phyloP scores from a whole-genome alignment of 2,797 vertebrate species.

The Sebastes steindachneri region DNA sequence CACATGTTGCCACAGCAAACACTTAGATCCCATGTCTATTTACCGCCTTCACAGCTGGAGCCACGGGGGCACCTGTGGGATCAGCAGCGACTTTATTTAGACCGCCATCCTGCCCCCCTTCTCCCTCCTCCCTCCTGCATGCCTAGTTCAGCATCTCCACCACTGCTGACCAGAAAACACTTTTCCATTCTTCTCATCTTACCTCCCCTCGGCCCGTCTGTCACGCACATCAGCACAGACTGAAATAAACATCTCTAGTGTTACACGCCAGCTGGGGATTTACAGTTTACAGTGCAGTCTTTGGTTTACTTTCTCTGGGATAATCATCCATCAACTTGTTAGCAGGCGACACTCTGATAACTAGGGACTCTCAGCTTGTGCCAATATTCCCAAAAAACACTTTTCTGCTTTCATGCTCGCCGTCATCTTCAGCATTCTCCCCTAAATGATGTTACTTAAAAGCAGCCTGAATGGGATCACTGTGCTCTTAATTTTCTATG shows the following conservation, averaged over 20 bases:
- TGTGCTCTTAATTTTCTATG: slow-evolving; percentile 18
- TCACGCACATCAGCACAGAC: slow-evolving; percentile 42
- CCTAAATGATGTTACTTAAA: slow-evolving; percentile 35
- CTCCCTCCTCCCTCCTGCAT: not conserved
- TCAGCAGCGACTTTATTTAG: slow-evolving; percentile 76
- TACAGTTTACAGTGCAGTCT: slow-evolving; percentile 3
- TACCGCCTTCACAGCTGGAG: slow-evolving; percentile 69
- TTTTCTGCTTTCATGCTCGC: slow-evolving; percentile 42
- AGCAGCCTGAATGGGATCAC: slow-evolving; percentile 16
- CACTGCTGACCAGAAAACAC: slow-evolving; percentile 61
- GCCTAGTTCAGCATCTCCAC: slow-evolving; percentile 23
- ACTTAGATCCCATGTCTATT: slow-evolving; percentile 65
- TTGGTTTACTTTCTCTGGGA: slow-evolving; percentile 45
- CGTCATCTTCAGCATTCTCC: slow-evolving; percentile 41
- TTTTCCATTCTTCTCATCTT: slow-evolving; percentile 64
- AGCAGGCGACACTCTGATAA: slow-evolving; percentile 33
- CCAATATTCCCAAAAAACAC: slow-evolving; percentile 17
- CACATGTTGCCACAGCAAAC: slow-evolving; percentile 71
- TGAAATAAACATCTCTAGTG: slow-evolving; percentile 64
- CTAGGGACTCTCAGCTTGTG: slow-evolving; percentile 20
- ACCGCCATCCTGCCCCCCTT: not conserved
- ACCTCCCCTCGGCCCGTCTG: slow-evolving; percentile 10
- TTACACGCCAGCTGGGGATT: slow-evolving; percentile 31
- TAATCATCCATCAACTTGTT: slow-evolving; percentile 36
- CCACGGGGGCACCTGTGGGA: slow-evolving; percentile 54